phyloP scores from a whole-genome alignment of 2,888 invertebrate species.

The Pteria penguin region DNA sequence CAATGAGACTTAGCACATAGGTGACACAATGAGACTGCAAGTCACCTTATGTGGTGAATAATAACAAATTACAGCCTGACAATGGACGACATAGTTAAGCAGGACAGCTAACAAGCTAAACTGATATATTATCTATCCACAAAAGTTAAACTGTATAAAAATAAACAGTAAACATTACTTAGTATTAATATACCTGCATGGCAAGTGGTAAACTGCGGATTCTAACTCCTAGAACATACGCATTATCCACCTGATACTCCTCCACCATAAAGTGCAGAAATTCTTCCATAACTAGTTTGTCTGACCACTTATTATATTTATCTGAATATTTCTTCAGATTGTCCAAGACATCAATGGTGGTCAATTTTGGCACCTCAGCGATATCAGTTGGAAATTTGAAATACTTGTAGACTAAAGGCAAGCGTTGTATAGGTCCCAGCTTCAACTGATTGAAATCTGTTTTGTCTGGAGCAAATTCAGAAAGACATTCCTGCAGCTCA shows the following conservation, averaged over 20 bases:
- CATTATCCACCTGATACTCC: constrained; percentile 59
- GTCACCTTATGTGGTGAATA: no score
- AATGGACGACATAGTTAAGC: no score
- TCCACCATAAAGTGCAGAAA: constrained; percentile 72
- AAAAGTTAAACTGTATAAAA: no score
- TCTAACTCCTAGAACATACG: constrained; percentile 73
- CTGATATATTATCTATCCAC: no score
- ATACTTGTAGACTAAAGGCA: constrained; percentile 70
- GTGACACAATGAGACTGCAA: no score
- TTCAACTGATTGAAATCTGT: constrained; percentile 67
- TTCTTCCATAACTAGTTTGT: constrained; percentile 63
- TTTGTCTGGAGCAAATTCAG: constrained; percentile 62
- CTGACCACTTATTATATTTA: constrained; percentile 69
- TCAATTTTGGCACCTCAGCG: constrained; percentile 71
- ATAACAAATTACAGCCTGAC: no score
- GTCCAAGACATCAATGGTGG: constrained; percentile 70
- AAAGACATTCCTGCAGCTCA: constrained; percentile 68
- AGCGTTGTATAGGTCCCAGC: constrained; percentile 74
- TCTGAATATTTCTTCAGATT: constrained; percentile 67
- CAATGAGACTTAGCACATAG: no score
- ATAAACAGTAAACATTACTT: no score
- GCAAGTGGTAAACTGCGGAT: constrained; percentile 73
- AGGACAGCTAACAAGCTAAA: no score
- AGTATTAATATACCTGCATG: constrained; percentile 65
- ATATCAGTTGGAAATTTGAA: constrained; percentile 74